Base-by-base conservation (phyloP, 2,888 invertebrate species). In the Meiosimyza decipiens region DNA sequence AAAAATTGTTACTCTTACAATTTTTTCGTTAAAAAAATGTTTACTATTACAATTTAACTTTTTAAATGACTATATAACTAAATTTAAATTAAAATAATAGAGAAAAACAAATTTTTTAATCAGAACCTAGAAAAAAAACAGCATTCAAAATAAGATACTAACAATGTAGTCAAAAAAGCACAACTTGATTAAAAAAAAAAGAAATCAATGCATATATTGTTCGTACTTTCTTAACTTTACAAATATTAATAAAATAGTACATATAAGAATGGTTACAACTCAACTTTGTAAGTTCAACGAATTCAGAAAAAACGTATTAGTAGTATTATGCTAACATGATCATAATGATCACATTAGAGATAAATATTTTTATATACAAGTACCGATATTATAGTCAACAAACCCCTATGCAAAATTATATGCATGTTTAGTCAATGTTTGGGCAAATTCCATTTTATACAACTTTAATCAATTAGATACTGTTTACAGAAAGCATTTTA, bases 361-460 rank as follows among this genome's bases (percentile, higher is more conserved):
- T 33, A 50, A 55, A 18, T 63, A 63, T 54, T 70, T 64, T 70
- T 63, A 47, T 63, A 70, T 47, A 57, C 28, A 49, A 54, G 63
- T 16, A 13, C 68, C 52, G 7, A 67, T 67, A 54, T 47, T 47
- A 33, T 60, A 40, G 62, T 69, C 16, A 69, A 49, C 16, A 28
- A 67, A 55, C 16, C 60, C 60, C 7, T 13, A 49, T 60, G 16
- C 18, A 22, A 40, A 51, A 49, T 50, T 50, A 28, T 40, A 63
- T 63, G 63, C 63, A 33, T 60, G 59, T 69, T 33, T 22, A 63
- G 54, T 63, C 40, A 28, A 63, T 63, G 47, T 54, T 63, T 63
- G 40, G 63, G 33, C 12, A 22, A 62, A 69, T 60, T 62, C 63
- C 54, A 63, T 70, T 70, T 70, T 70, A 70, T 70, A 70, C 70